phyloP scores from a whole-genome alignment of 1,140 invertebrate species.

The Aphelinus atriplicis region DNA sequence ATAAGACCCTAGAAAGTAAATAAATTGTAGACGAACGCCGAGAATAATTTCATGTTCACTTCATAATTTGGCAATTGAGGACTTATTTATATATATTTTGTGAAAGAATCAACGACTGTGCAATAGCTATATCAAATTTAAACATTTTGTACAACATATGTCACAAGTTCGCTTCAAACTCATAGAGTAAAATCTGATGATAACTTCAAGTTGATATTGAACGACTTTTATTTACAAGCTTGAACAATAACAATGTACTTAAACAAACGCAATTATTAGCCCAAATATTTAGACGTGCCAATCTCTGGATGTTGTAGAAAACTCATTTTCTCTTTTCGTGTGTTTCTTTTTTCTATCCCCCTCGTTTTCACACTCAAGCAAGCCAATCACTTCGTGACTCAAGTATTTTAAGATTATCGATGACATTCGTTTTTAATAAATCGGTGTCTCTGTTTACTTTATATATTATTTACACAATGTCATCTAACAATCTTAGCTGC shows the following conservation, averaged over 20 bases:
- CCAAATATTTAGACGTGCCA: slow-evolving; percentile 37
- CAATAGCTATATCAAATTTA: not conserved
- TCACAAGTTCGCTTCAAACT: not conserved
- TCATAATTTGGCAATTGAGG: too few relatives aligned
- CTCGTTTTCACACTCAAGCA: not conserved
- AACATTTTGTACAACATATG: slow-evolving; percentile 24
- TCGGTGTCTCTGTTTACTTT: slow-evolving; percentile 16
- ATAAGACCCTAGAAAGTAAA: too few relatives aligned
- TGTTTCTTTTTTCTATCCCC: not conserved
- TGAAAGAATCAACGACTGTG: slow-evolving; percentile 1
- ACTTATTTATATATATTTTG: too few relatives aligned
- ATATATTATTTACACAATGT: slow-evolving; percentile 37
- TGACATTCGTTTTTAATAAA: slow-evolving; percentile 23
- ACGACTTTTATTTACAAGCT: slow-evolving; percentile 37
- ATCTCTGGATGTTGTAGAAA: slow-evolving; percentile 13
- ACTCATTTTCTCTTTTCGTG: not conserved
- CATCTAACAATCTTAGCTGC: slow-evolving; percentile 13
- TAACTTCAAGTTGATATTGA: not conserved
- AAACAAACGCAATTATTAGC: slow-evolving; percentile 9
- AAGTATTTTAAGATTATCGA: slow-evolving; percentile 27
- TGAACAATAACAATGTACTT: slow-evolving; percentile 13
- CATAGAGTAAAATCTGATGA: not conserved
- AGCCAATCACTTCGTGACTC: slow-evolving; percentile 19
- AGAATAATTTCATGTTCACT: too few relatives aligned
- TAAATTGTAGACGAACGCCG: too few relatives aligned